These are phyloP conservation scores for Brachyptera putata DNA, from an alignment of 2,888 invertebrate species.

Conservation along the genomic window DNA sequence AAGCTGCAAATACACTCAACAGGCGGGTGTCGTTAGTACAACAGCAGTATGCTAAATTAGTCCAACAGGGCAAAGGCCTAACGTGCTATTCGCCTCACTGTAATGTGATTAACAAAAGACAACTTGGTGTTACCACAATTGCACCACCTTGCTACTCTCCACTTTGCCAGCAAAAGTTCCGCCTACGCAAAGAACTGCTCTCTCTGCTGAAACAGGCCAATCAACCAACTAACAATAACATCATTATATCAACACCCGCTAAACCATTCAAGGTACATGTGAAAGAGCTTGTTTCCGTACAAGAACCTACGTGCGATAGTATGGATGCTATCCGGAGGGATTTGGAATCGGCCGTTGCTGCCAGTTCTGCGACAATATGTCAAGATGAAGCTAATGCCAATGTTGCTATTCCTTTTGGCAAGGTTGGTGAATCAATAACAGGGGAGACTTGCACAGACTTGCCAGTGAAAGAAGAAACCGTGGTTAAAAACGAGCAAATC, in stretches of 20 bases:
- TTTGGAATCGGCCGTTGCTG: slow-evolving; percentile 56
- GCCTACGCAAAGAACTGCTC: slow-evolving; percentile 64
- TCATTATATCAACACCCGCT: slow-evolving; percentile 48
- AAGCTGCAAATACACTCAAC: slow-evolving; percentile 55
- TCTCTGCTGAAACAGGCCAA: slow-evolving; percentile 60
- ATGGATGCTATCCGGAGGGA: slow-evolving; percentile 57
- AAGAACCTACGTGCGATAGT: slow-evolving; percentile 7
- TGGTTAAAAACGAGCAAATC: background rate
- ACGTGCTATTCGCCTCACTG: slow-evolving; percentile 32
- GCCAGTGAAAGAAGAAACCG: slow-evolving; percentile 9
- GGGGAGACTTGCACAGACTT: slow-evolving; percentile 16
- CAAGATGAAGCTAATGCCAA: slow-evolving; percentile 49
- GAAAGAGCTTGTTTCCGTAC: background rate
- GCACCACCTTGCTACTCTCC: slow-evolving; percentile 71
- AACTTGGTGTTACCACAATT: slow-evolving; percentile 50
- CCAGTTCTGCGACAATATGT: slow-evolving; percentile 53
- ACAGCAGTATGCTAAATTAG: slow-evolving; percentile 64
- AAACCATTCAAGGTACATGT: slow-evolving; percentile 57
- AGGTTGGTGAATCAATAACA: slow-evolving; percentile 27
- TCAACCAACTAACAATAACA: slow-evolving; percentile 33
- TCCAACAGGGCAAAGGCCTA: slow-evolving; percentile 52
- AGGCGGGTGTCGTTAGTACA: slow-evolving; percentile 66
- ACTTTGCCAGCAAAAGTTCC: slow-evolving; percentile 68
- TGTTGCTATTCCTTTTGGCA: slow-evolving; percentile 38
- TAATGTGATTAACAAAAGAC: slow-evolving; percentile 60